Evolutionary conservation across 2,113 vertebrate species (phyloP).

Genomic region (Trinectes maculatus): DNA sequence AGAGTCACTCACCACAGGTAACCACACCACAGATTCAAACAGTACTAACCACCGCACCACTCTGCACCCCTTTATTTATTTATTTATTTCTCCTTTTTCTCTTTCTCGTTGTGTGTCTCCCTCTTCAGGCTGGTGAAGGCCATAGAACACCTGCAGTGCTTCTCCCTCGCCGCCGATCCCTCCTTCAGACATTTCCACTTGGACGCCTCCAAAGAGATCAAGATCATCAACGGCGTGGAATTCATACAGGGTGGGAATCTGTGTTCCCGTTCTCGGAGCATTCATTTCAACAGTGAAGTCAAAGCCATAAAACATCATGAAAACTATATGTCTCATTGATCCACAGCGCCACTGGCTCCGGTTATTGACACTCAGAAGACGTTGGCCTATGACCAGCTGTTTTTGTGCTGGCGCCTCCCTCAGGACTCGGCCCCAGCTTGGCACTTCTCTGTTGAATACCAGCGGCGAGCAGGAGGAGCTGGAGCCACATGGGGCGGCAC

Average conservation of each 20-base stretch:
- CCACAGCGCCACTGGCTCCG: constrained; percentile 89
- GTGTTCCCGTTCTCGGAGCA: background rate
- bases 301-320: too few species aligned
- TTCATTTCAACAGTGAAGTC: too few species aligned
- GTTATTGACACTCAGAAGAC: constrained; percentile 98
- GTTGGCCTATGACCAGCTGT: constrained; percentile 95
- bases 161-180: constrained; percentile 86
- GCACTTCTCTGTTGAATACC: constrained; percentile 95
- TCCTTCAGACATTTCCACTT: constrained; percentile 91
- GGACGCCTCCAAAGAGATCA: constrained; percentile 90
- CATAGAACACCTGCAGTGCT: constrained; percentile 90
- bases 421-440: constrained; percentile 93
- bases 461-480: constrained; percentile 83
- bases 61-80: too few species aligned
- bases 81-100: background rate
- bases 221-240: constrained; percentile 86
- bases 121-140: constrained; percentile 86
- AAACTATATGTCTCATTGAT: background rate
- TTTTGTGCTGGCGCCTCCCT: constrained; percentile 95
- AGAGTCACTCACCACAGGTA: constrained; percentile 93
- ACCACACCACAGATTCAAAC: background rate
- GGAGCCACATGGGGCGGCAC: constrained; percentile 85
- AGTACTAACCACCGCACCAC: too few species aligned
- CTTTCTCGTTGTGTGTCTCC: background rate
- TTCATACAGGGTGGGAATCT: constrained; percentile 87